Base-by-base conservation (phyloP, 1,140 invertebrate genomes). In the Chrysomallon squamiferum region DNA sequence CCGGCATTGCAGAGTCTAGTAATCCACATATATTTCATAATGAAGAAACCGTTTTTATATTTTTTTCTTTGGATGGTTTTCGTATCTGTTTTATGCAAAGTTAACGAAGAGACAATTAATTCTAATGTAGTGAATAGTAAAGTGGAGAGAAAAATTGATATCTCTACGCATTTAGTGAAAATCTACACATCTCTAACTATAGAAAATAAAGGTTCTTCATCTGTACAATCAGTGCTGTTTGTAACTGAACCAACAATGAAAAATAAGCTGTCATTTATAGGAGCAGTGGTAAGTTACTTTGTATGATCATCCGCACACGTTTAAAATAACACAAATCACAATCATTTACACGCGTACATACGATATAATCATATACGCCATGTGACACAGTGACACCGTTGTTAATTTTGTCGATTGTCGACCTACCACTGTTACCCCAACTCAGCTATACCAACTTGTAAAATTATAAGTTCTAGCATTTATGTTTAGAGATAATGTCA, bases 91-190 rank as follows among this genome's bases (percentile, higher is more conserved):
- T 65, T 69, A 20, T 73, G 76, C 69, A 78, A 71, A 59, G 67
- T 69, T 6, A 75, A 75, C 50, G 69, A 75, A 59, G 80, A 76
- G 50, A 63, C 74, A 18, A 72, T 84, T 54, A 79, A 79, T 59
- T 67, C 50, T 3, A 77, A 78, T 71, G 59, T 84, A 18, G 88
- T 90, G 33, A 89, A 94, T 66, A 91, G 90, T 78, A 94, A 93
- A 88, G 92, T 94, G 15, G 94, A 96, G 56, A 88, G 94, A 78
- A 89, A 89, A 33, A 90, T 98, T 62, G 95, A 98, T 86, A 86
- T 97, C 58, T 89, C 92, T 3, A 91, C 93, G 15, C 95, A 97
- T 86, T 86, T 97, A 38, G 93, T 94, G 0, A 96, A 95, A 87
- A 90, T 95, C 29, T 88, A 88, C 15, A 88, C 90, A 4, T 92